Evolutionary conservation across 2,113 vertebrate species (phyloP), one percentile per base, ranked within the genome.

Genomic region (Cyanocitta stelleri): DNA sequence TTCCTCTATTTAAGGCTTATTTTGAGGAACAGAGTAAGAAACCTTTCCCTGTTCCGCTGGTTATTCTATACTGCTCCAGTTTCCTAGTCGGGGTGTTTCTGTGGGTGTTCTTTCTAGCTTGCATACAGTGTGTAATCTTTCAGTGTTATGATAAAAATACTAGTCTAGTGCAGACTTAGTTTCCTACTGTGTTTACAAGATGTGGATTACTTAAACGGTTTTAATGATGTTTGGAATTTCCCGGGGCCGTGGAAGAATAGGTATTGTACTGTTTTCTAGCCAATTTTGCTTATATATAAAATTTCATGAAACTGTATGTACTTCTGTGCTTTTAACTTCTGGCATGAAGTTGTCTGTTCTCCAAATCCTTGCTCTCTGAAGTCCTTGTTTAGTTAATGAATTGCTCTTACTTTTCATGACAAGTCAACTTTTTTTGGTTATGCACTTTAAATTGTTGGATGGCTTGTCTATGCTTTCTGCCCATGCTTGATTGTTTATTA

Each of bases 391-490:
- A 80, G 52, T 48, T 86, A 32, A 83, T 59, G 39, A 69, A 39
- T 62, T 59, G 39, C 35, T 37, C 7, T 66, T 92, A 54, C 37
- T n/a, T 80, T 88, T 39, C 39, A 58, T 79, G 48, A 61, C 35
- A 81, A 90, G 64, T 61, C 37, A 71, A 29, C 16, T 54, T 7
- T 26, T 61, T 67, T 19, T 63, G 58, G 18, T 85, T 51, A 58
- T 71, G 89, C 73, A 52, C 27, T 90, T 86, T 46, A 92, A 66
- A 23, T 66, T 48, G n/a, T 44, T 74, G 64, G 51, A 83, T 80
- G 80, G 58, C 67, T 95, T 77, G 48, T 80, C 59, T 87, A 3
- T 11, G 12, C 23, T 59, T 88, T 41, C 62, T 82, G 2, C 19
- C 22, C 20, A 3, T 54, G 24, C 37, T 56, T 79, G 19, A 12